A percentile compares a stretch with the other conserved stretches of the same genome.
Evolutionary conservation across 2,888 invertebrate species (phyloP).

Genomic region (Pteria penguin): DNA sequence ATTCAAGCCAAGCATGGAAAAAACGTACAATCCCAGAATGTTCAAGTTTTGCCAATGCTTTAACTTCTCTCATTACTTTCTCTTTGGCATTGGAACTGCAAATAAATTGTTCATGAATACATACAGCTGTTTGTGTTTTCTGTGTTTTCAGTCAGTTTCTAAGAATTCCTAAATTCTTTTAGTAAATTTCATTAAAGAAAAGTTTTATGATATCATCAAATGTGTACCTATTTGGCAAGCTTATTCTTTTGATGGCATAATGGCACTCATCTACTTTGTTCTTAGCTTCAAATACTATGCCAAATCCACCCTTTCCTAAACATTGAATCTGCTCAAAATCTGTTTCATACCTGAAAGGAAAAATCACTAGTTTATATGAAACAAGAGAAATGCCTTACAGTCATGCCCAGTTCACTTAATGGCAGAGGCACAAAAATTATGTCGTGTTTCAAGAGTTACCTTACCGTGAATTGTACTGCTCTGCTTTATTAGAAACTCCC

Average conservation of each 20-base stretch:
- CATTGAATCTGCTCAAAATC: constrained; percentile 85
- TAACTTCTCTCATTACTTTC: constrained; percentile 95
- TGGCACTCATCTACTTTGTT: constrained; percentile 96
- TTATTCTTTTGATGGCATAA: constrained; percentile 97
- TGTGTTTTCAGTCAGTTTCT: too few species aligned
- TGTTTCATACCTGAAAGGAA: constrained; percentile 85
- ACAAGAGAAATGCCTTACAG: too few species aligned
- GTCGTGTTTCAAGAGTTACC: too few species aligned
- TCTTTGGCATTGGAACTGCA: constrained; percentile 89
- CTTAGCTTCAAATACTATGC: constrained; percentile 95
- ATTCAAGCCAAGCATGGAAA: constrained; percentile 96
- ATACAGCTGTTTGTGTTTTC: too few species aligned
- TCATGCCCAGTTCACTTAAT: too few species aligned
- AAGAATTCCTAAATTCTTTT: too few species aligned
- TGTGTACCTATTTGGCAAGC: constrained; percentile 85
- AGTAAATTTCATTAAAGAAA: too few species aligned
- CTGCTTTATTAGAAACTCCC: neutral
- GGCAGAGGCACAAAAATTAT: too few species aligned
- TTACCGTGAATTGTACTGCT: neutral
- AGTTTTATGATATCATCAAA: neutral
- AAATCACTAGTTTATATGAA: too few species aligned
- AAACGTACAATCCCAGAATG: constrained; percentile 97
- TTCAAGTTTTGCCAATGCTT: constrained; percentile 95
- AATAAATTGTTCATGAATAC: too few species aligned
- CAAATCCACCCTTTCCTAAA: constrained; percentile 90